These are phyloP conservation scores for Corydoras maculifer DNA, from an alignment of 2,113 vertebrate genomes.

Conservation along the genomic window DNA sequence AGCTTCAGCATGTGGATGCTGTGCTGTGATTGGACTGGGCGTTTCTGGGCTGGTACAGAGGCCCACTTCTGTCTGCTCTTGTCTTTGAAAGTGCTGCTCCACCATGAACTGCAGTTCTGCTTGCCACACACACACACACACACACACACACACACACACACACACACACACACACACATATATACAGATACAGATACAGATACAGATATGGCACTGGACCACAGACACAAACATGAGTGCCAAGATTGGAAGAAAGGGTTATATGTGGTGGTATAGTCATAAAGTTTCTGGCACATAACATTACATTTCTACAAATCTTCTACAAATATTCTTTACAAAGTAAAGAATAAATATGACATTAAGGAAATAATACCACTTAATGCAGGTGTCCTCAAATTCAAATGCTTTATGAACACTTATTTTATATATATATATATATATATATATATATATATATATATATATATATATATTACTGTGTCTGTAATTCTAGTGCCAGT, in stretches of 20 bases:
- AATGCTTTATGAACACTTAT: too few species aligned
- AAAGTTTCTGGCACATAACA: too few species aligned
- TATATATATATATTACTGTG: too few species aligned
- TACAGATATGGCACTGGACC: slow-evolving; percentile 28
- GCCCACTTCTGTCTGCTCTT: slow-evolving; percentile 54
- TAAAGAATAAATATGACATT: too few species aligned
- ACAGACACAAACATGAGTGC: slow-evolving; percentile 21
- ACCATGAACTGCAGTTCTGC: slow-evolving; percentile 62
- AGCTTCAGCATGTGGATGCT: slow-evolving; percentile 48
- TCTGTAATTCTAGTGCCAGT: too few species aligned
- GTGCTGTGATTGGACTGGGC: slow-evolving; percentile 59
- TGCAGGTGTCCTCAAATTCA: too few species aligned
- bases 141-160: slow-evolving; percentile 18
- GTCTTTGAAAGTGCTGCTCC: slow-evolving; percentile 59
- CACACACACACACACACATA: slow-evolving; percentile 11
- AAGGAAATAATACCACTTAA: too few species aligned
- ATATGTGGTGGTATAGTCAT: too few species aligned
- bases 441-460: too few species aligned
- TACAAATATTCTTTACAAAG: too few species aligned
- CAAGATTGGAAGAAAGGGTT: neutral
- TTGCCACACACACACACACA: slow-evolving; percentile 27
- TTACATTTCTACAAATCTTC: too few species aligned
- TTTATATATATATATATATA: too few species aligned
- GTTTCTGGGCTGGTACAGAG: slow-evolving; percentile 56
- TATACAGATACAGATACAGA: neutral